Evolutionary conservation across 1,140 invertebrate species (phyloP), one percentile per base, ranked within the genome.

Genomic region (Bombus sylvicola): DNA sequence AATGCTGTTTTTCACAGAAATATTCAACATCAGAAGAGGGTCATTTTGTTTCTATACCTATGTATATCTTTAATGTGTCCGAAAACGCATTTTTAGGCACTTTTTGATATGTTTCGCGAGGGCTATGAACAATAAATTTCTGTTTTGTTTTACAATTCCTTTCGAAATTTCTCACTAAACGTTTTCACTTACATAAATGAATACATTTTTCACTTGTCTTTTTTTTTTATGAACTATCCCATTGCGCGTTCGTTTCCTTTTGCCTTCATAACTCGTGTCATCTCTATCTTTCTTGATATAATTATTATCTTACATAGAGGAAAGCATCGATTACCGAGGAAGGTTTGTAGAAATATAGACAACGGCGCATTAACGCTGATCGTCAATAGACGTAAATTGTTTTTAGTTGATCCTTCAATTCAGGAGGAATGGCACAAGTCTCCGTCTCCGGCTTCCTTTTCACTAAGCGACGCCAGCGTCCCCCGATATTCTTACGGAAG

Each of bases 351-450:
- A 91, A 81, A 87, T 83, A 88, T 72, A 73, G 83, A 75, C 69
- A 66, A 80, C 76, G 84, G 77, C 68, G 57, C 31, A 10, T 68
- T 28, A 64, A 74, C 72, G 74, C 66, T 41, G 86, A 79, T 39
- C 81, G 87, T 97, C 96, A 98, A 95, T 98, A 98, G 90, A 98
- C 98, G 94, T 98, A 98, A 91, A 98, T 98, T 92, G 98, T 97
- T 95, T 98, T 98, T 66, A 98, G 96, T 95, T 98, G 98, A 88
- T 97, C 97, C 94, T 97, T 97, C 85, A 98, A 96, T 95, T 98
- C 98, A 47, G 97, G 97, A 81, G 98, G 97, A 95, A 98, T 98
- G 91, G 97, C 97, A 96, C 97, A 98, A 81, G 97, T 96, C 92
- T 98, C 97, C 93, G 97, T 96, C 90, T 97, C 96, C 57, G 97